These are phyloP conservation scores for Hermaeophaga mercurialis DNA, from an alignment of 2,888 invertebrate species.

Conservation along the genomic window DNA sequence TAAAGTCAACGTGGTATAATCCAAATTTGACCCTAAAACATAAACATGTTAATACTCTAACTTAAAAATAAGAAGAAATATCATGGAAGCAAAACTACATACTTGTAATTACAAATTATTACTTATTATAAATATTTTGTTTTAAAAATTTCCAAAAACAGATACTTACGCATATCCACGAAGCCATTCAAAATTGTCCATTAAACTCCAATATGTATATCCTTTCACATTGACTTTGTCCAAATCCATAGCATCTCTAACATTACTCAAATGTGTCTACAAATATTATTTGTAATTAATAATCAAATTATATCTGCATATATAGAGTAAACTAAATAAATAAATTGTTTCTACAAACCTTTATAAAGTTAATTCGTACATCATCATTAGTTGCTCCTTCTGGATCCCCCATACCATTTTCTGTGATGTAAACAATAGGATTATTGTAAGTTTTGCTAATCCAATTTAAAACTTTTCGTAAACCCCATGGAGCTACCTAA, in stretches of 20 bases:
- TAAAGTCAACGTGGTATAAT: constrained; percentile 69
- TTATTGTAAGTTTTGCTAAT: constrained; percentile 51
- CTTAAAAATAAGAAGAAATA: no score
- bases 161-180: constrained; percentile 29
- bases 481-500: constrained; percentile 62
- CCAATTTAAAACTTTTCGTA: constrained; percentile 60
- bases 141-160: no score
- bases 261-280: constrained; percentile 20
- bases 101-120: no score
- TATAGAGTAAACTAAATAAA: no score
- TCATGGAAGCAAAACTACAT: no score
- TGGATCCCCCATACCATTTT: constrained; percentile 62
- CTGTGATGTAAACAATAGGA: constrained; percentile 61
- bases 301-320: no score
- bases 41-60: no score
- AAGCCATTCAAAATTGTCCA: constrained; percentile 44
- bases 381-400: constrained; percentile 25
- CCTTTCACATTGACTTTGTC: constrained; percentile 38
- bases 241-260: constrained; percentile 35
- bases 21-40: constrained; percentile 68
- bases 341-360: background rate
- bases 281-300: background rate
- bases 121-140: no score
- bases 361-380: background rate
- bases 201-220: constrained; percentile 41